Base-by-base conservation (phyloP, 2,888 invertebrate species). In the Beris morrisii region DNA sequence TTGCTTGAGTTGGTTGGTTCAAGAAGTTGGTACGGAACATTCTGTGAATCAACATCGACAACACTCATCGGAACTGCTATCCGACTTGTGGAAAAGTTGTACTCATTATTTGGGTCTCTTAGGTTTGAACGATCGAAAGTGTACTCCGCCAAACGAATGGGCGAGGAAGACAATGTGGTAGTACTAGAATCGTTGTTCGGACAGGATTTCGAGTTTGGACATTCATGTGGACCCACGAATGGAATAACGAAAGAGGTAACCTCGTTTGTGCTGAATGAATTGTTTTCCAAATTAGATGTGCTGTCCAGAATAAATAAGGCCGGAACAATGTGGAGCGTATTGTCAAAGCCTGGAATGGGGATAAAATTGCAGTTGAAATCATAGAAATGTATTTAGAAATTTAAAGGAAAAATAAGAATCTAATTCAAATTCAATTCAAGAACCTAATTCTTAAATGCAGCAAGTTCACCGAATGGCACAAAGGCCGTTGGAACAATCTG, bases 221-320 rank as follows among this genome's bases (percentile, higher is more conserved):
- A 81, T 70, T 81, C 80, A 65, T 81, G 81, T 0, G 81, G 80
- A 0, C 81, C 81, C 30, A 80, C 78, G 70, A 81, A 81, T 3
- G 81, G 81, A 71, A 81, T 79, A 50, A 80, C 78, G 68, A 78
- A 81, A 65, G 81, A 81, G 46, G 80, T 80, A 44, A 81, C 79
- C 72, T 79, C 76, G 38, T 75, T 76, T 54, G 75, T 74, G 72
- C 77, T 77, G 68, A 78, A 81, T 4, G 61, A 38, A 43, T 72
- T 72, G 48, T 73, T 73, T 67, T 75, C 71, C 6, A 73, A 73
- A 53, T 65, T 68, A n/a, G 70, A 45, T 38, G 73, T 72, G 38
- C 74, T 72, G 55, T 80, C 80, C 67, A 75, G 68, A 13, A 75
- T 68, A 4, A 76, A 75, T 54, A 79, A 64, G 0, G 80, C 79